phyloP scores from a whole-genome alignment of 1,140 invertebrate genomes.

The Pemphigus obesinymphae region DNA sequence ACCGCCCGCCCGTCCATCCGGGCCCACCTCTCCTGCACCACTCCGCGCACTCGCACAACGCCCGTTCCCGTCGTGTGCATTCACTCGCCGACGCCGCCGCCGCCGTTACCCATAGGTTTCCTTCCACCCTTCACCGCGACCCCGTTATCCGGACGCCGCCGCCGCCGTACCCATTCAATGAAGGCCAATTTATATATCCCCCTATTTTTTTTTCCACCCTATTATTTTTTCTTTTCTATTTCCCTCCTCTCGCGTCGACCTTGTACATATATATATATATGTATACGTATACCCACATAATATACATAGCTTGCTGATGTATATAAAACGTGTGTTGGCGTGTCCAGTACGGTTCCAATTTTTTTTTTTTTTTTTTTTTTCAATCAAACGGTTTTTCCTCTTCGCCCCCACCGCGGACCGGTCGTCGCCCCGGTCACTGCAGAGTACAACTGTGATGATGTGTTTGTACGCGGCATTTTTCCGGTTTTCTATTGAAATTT shows the following conservation, averaged over 20 bases:
- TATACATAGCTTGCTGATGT: no score
- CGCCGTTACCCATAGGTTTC: conserved; percentile 20
- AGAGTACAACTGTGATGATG: no score
- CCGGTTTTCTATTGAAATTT: no score
- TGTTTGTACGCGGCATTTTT: no score
- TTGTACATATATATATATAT: not conserved
- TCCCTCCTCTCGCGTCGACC: not conserved
- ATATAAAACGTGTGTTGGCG: no score
- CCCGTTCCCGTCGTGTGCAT: not conserved
- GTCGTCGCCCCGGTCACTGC: not conserved
- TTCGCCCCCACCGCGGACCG: not conserved
- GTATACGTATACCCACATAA: no score
- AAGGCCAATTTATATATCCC: conserved; percentile 33
- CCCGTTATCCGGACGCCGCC: not conserved
- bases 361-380: not conserved
- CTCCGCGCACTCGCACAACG: not conserved
- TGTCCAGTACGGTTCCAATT: not conserved
- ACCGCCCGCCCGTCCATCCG: not conserved
- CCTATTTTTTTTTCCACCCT: conserved; percentile 29
- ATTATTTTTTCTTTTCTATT: not conserved
- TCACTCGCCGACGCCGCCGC: not conserved
- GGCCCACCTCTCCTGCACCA: no score
- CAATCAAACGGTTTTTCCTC: conserved; percentile 12
- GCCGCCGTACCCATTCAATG: conserved; percentile 17
- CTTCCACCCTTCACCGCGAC: conserved; percentile 13